Evolutionary conservation across 1,140 invertebrate species (phyloP).

Genomic region (Harpegnathos saltator): DNA sequence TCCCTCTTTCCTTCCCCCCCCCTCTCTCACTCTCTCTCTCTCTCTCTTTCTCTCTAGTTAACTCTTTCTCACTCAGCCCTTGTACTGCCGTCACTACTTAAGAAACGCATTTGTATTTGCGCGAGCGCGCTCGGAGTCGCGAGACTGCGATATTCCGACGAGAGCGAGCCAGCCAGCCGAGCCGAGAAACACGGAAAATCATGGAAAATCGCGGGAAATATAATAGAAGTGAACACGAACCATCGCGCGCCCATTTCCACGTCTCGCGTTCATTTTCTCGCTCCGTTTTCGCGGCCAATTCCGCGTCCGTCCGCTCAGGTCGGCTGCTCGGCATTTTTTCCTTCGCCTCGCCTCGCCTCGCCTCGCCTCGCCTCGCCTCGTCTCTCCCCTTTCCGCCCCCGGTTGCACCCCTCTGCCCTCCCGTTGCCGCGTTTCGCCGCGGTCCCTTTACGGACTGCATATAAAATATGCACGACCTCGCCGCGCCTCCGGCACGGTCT

Average conservation of each 20-base stretch:
- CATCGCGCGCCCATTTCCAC: slow-evolving; percentile 4
- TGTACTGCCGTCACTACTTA: slow-evolving; percentile 46
- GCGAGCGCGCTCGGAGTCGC: too few species aligned
- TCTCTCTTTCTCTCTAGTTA: not conserved
- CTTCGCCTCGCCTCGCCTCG: not conserved
- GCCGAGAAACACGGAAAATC: slow-evolving; percentile 37
- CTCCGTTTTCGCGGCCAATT: slow-evolving; percentile 26
- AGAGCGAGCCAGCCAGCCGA: slow-evolving; percentile 30
- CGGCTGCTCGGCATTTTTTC: slow-evolving; percentile 53
- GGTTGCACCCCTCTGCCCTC: slow-evolving; percentile 14
- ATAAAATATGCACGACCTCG: slow-evolving; percentile 67
- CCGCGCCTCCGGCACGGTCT: slow-evolving; percentile 44
- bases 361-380: not conserved
- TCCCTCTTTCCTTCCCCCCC: not conserved
- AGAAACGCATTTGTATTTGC: slow-evolving; percentile 62
- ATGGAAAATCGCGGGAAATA: slow-evolving; percentile 56
- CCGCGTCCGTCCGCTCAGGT: slow-evolving; percentile 24
- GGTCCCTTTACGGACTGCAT: slow-evolving; percentile 61
- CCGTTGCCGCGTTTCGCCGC: slow-evolving; percentile 34
- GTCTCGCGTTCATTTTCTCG: slow-evolving; percentile 33
- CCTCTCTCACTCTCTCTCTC: slow-evolving; percentile 4
- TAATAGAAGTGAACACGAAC: slow-evolving; percentile 3
- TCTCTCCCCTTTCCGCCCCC: not conserved
- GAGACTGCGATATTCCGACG: not conserved
- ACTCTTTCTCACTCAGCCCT: too few species aligned